These are phyloP conservation scores for Squalus acanthias DNA, from an alignment of 2,797 vertebrate genomes.

Conservation along the genomic window DNA sequence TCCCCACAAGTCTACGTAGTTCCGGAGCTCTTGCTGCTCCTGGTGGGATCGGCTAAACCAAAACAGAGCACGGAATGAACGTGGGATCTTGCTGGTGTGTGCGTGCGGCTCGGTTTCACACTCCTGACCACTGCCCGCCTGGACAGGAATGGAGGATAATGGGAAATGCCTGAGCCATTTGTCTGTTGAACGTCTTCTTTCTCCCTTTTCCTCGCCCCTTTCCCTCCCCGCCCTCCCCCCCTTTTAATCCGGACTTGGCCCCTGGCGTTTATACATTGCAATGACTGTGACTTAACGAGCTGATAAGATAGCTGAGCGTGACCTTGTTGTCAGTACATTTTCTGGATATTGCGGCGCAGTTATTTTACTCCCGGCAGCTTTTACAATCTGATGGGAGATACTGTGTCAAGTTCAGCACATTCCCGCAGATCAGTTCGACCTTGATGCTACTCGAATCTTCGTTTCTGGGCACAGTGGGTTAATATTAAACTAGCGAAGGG, in stretches of 20 bases:
- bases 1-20: no score
- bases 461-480: not conserved
- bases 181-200: not conserved
- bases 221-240: not conserved
- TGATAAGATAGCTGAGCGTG: not conserved
- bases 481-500: not conserved
- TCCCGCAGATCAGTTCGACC: not conserved
- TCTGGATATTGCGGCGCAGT: not conserved
- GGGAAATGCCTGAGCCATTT: not conserved
- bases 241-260: not conserved
- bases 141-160: no score
- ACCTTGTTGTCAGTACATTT: not conserved
- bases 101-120: no score
- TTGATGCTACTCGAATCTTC: not conserved
- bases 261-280: not conserved
- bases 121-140: no score
- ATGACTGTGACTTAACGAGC: not conserved
- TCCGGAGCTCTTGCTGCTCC: no score
- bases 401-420: not conserved
- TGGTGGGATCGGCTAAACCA: no score
- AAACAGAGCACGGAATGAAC: no score
- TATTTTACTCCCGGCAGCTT: not conserved
- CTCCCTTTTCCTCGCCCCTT: not conserved
- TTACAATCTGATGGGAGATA: not conserved
- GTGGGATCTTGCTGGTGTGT: no score